Percentiles rank a stretch among this genome's conserved stretches.
These are phyloP conservation scores for Drosophila pachea DNA, from an alignment of 1,140 invertebrate genomes.

Conservation along the genomic window DNA sequence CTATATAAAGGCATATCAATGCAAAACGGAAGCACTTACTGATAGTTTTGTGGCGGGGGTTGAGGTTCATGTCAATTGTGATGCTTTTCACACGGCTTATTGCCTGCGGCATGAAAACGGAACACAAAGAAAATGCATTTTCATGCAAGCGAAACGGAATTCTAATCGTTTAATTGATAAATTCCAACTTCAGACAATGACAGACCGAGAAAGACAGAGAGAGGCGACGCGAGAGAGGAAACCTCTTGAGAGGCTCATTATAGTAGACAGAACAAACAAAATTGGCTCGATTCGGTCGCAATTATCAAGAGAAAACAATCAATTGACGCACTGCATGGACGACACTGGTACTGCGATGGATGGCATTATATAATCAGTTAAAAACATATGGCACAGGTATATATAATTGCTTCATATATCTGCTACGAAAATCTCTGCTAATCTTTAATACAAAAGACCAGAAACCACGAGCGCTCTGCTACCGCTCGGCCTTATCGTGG, in stretches of 20 bases:
- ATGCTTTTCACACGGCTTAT: slow-evolving; percentile 6
- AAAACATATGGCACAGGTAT: slow-evolving; percentile 11
- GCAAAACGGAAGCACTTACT: slow-evolving; percentile 11
- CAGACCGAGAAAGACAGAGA: slow-evolving; percentile 6
- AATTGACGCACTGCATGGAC: slow-evolving; percentile 27
- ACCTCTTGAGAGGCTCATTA: slow-evolving; percentile 16
- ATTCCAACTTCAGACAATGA: not conserved
- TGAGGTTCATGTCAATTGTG: slow-evolving; percentile 2
- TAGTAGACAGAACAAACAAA: not conserved
- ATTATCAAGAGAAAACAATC: slow-evolving; percentile 34
- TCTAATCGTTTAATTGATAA: slow-evolving; percentile 10
- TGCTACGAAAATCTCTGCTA: slow-evolving; percentile 43
- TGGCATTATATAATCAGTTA: slow-evolving; percentile 18
- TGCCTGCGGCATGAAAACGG: not conserved
- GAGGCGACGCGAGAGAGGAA: slow-evolving; percentile 18
- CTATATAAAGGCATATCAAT: not conserved
- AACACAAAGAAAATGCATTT: slow-evolving; percentile 1
- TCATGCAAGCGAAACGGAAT: not conserved
- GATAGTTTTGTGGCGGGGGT: not conserved
- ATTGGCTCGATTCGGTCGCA: not conserved
- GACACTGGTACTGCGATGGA: not conserved
- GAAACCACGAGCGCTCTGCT: slow-evolving; percentile 2
- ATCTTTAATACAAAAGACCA: slow-evolving; percentile 29
- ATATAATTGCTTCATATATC: slow-evolving; percentile 34
- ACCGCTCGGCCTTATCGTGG: slow-evolving; percentile 12